Percentiles rank a stretch among this genome's conserved stretches.
These are phyloP conservation scores for Avahi laniger DNA, from an alignment of 2,797 vertebrate genomes.

Conservation along the genomic window DNA sequence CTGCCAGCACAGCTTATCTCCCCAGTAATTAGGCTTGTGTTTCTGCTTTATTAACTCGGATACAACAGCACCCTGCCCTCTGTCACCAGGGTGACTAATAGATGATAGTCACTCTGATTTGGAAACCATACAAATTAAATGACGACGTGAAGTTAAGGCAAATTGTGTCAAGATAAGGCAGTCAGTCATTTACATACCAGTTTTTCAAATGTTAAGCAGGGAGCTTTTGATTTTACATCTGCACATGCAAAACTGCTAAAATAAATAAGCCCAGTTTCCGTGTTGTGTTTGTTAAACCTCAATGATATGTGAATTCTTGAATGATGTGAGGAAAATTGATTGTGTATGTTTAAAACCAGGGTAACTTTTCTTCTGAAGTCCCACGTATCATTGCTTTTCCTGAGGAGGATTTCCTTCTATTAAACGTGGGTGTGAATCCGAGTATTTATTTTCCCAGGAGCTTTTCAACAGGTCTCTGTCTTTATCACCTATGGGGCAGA, in stretches of 20 bases:
- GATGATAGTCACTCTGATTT: conserved; percentile 84
- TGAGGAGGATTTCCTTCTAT: not conserved
- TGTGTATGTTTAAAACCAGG: not conserved
- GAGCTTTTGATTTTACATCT: not conserved
- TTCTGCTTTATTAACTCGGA: conserved; percentile 88
- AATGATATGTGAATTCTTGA: not conserved
- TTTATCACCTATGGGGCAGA: not conserved
- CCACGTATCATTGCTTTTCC: not conserved
- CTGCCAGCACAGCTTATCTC: conserved; percentile 83
- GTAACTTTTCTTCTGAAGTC: not conserved
- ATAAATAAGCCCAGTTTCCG: not conserved
- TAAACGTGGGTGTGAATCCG: not conserved
- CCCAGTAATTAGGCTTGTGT: conserved; percentile 84
- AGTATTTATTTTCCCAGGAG: not conserved
- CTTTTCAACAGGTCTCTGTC: conserved; percentile 61
- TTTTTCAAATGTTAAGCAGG: conserved; percentile 61
- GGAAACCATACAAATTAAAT: conserved; percentile 87
- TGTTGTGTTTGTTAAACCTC: not conserved
- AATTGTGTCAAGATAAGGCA: conserved; percentile 74
- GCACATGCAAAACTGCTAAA: not conserved
- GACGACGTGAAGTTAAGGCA: conserved; percentile 80
- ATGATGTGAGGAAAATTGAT: not conserved
- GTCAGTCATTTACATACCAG: conserved; percentile 63
- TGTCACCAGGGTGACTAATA: conserved; percentile 86
- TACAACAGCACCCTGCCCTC: conserved; percentile 86